phyloP scores from a whole-genome alignment of 1,140 invertebrate genomes.

The Polypedilum pembai region DNA sequence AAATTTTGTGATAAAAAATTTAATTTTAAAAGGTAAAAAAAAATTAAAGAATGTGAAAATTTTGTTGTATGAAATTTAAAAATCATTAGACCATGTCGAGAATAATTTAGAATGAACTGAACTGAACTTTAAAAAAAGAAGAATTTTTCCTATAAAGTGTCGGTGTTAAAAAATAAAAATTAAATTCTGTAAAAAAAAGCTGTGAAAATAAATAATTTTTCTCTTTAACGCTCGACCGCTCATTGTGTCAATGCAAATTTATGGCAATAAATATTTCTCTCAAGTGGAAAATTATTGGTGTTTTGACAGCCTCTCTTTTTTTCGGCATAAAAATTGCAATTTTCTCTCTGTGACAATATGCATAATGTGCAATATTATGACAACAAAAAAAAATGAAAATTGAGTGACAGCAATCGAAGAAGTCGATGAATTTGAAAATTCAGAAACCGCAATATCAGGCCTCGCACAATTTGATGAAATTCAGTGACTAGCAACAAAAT shows the following conservation, averaged over 20 bases:
- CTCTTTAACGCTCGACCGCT: too few relatives aligned
- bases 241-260: slow-evolving; percentile 6
- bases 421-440: background rate
- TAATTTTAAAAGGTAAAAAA: background rate
- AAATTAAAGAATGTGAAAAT: background rate
- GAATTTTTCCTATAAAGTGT: background rate
- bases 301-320: background rate
- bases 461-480: background rate
- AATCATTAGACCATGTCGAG: slow-evolving; percentile 6
- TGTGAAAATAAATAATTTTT: background rate
- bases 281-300: slow-evolving; percentile 24
- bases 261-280: background rate
- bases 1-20: slow-evolving; percentile 24
- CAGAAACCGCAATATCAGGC: background rate
- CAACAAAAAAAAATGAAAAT: too few relatives aligned
- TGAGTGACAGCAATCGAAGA: background rate
- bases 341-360: too few relatives aligned
- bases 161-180: background rate
- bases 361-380: too few relatives aligned
- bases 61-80: slow-evolving; percentile 3
- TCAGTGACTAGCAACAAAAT: slow-evolving; percentile 9
- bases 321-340: background rate
- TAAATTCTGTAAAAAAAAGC: background rate
- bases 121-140: background rate
- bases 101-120: background rate